Conservation (phyloP, 2,797 vertebrate species). For the Cetoscarus ocellatus region DNA sequence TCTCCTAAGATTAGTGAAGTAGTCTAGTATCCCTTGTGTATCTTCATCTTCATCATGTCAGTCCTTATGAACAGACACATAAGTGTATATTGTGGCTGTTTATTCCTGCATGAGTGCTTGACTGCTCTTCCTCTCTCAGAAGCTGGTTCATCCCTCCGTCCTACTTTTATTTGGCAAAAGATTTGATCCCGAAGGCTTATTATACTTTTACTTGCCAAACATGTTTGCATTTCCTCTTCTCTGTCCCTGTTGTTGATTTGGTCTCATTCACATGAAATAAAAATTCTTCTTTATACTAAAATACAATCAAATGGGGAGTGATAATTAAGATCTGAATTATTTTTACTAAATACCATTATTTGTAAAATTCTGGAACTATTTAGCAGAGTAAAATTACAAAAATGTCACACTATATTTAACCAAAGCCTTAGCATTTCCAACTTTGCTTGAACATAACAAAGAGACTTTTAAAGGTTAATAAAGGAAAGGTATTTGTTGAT, state of each 20-base stretch:
- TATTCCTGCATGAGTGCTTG: constrained; percentile 35
- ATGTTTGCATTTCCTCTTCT: constrained; percentile 45
- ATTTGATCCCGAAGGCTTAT: constrained; percentile 55
- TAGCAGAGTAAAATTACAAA: neutral
- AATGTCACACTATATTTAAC: neutral
- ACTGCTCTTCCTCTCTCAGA: constrained; percentile 48
- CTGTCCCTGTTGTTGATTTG: neutral
- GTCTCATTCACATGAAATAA: too few species aligned
- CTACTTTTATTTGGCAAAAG: constrained; percentile 63
- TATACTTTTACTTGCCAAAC: constrained; percentile 62
- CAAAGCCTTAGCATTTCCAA: neutral
- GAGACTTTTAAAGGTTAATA: neutral
- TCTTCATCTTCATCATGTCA: constrained; percentile 35
- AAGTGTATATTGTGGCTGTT: constrained; percentile 4
- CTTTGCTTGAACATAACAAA: neutral
- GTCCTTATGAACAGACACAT: constrained; percentile 15
- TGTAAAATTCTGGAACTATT: neutral
- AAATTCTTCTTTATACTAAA: neutral
- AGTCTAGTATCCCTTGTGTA: constrained; percentile 39
- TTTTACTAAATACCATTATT: neutral
- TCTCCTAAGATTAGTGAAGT: constrained; percentile 42
- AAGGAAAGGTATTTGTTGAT: neutral
- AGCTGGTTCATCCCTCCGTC: constrained; percentile 51
- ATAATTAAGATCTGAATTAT: too few species aligned
- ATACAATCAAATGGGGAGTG: neutral